These are phyloP conservation scores for Symphodus melops DNA, from an alignment of 2,113 vertebrate genomes.

Conservation along the genomic window DNA sequence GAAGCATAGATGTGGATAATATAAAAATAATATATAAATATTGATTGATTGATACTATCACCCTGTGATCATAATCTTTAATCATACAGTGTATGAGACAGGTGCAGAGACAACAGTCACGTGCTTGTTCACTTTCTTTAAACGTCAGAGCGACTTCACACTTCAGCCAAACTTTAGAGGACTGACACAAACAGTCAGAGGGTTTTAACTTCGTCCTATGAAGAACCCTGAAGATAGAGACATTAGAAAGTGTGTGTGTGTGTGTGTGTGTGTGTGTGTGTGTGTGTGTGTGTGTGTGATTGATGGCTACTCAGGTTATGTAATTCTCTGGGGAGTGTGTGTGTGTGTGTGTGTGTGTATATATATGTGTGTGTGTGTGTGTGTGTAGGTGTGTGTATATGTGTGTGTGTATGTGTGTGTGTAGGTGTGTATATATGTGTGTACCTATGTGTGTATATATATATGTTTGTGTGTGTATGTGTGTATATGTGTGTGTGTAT, in stretches of 20 bases:
- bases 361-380: too few species aligned
- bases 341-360: neutral
- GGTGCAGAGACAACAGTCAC: too few species aligned
- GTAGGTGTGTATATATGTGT: neutral
- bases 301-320: constrained; percentile 24
- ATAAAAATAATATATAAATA: too few species aligned
- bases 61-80: too few species aligned
- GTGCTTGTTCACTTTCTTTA: neutral
- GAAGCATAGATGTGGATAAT: too few species aligned
- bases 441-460: neutral
- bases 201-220: neutral
- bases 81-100: too few species aligned
- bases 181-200: neutral
- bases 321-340: neutral
- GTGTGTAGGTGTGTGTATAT: too few species aligned
- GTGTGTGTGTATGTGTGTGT: constrained; percentile 6
- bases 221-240: neutral
- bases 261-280: neutral
- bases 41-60: too few species aligned
- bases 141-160: neutral
- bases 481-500: too few species aligned
- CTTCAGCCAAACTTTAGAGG: neutral
- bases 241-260: neutral
- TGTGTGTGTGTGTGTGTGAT: neutral
- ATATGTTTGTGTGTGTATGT: neutral